phyloP scores from a whole-genome alignment of 1,140 invertebrate species.

The Bemisia tabaci region DNA sequence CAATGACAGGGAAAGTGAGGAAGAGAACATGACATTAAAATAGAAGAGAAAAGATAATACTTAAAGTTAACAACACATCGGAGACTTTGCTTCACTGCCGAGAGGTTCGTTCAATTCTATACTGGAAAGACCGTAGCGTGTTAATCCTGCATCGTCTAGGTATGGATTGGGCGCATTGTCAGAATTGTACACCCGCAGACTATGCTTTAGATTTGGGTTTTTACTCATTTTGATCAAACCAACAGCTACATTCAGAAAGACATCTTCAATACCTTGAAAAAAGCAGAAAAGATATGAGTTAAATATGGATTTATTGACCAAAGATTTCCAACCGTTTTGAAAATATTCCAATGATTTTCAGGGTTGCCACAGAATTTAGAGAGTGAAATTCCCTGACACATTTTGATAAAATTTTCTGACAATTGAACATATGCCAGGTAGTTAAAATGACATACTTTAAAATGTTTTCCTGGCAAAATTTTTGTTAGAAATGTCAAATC shows the following conservation, averaged over 20 bases:
- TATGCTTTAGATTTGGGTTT: slow-evolving; percentile 31
- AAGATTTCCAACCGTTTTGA: too few relatives aligned
- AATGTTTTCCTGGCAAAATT: too few relatives aligned
- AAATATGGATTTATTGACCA: too few relatives aligned
- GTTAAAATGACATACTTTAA: too few relatives aligned
- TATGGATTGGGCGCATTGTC: not conserved
- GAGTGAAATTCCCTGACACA: too few relatives aligned
- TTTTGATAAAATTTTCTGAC: too few relatives aligned
- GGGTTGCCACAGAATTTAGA: too few relatives aligned
- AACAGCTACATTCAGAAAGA: slow-evolving; percentile 47
- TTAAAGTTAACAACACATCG: not conserved
- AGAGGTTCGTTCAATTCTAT: not conserved
- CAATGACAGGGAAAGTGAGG: too few relatives aligned
- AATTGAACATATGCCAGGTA: too few relatives aligned
- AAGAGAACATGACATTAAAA: too few relatives aligned
- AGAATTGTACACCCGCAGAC: slow-evolving; percentile 37
- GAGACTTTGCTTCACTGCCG: not conserved
- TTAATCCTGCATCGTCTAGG: not conserved
- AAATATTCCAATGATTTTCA: too few relatives aligned
- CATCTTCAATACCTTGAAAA: slow-evolving; percentile 46
- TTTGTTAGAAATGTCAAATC: too few relatives aligned
- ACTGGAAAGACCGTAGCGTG: not conserved
- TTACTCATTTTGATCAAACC: slow-evolving; percentile 37
- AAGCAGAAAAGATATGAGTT: slow-evolving; percentile 12
- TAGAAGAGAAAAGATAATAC: not conserved